Evolutionary conservation across 2,797 vertebrate species (phyloP), one percentile per base, ranked within the genome.

Genomic region (Heliangelus exortis): DNA sequence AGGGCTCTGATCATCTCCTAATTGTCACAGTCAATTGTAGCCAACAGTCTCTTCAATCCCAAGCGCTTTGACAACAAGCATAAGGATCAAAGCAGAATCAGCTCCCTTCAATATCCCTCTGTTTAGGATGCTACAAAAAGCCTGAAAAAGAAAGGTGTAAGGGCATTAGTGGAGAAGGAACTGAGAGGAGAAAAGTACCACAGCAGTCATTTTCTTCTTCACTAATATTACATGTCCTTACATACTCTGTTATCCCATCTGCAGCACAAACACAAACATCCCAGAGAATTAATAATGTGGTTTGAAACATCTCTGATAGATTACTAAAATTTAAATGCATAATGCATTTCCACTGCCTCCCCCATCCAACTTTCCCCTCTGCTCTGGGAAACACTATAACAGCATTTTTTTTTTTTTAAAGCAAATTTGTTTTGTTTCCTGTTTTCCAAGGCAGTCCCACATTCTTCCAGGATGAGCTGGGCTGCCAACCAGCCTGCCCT

Each of bases 11-110:
- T 99, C 98, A 98, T 98, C 98, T 98, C 98, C 98, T 99, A 99
- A 99, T 99, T 99, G 99, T 99, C 98, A 98, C 99, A 99, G 99
- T 99, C 99, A 99, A 99, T 99, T 99, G 99, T 99, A 98, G 98
- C 98, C 99, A 99, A 99, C 99, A 99, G 98, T 99, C 99, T 99
- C 99, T 99, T 99, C 98, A 99, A 98, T 98, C 98, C 98, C 96
- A 97, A 98, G 98, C 98, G 98, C 98, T 99, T 98, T 99, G 98
- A 99, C 99, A 99, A 99, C 98, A 99, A 98, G 98, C 98, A 93
- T 97, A 97, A 97, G 98, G 98, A 99, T 99, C 99, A 99, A 99
- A 99, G 98, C 98, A 96, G 97, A 98, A 99, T 98, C 98, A 98
- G 98, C 98, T 98, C 98, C 98, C 98, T 98, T 98, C 98, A 98